Conservation (phyloP, 2,888 invertebrate genomes). For the Hydriomena furcata region DNA sequence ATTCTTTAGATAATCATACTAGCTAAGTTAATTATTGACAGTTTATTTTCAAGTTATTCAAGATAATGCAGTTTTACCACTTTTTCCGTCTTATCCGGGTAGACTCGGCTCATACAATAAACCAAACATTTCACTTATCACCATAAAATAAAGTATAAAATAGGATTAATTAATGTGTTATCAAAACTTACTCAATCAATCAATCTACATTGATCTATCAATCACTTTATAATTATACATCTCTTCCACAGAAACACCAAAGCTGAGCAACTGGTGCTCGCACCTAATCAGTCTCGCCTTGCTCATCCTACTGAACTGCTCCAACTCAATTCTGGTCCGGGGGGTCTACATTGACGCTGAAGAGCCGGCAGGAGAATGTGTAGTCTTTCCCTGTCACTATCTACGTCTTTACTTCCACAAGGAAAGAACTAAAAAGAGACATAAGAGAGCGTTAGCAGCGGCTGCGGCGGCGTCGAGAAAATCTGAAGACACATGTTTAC, state of each 20-base stretch:
- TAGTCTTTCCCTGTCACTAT: conserved; percentile 93
- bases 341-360: conserved; percentile 95
- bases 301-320: conserved; percentile 91
- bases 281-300: conserved; percentile 89
- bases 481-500: conserved; percentile 65
- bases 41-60: too few species aligned
- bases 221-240: background rate
- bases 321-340: conserved; percentile 93
- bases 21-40: too few species aligned
- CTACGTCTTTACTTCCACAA: conserved; percentile 90
- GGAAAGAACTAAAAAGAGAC: conserved; percentile 85
- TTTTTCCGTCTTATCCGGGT: too few species aligned
- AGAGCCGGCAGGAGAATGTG: conserved; percentile 91
- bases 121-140: too few species aligned
- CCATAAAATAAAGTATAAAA: too few species aligned
- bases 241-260: conserved; percentile 83
- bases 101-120: too few species aligned
- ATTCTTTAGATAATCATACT: too few species aligned
- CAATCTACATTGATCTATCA: too few species aligned
- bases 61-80: too few species aligned
- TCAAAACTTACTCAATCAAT: too few species aligned
- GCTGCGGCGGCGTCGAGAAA: conserved; percentile 58
- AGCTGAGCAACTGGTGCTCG: conserved; percentile 91
- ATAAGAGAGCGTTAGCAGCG: conserved; percentile 61
- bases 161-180: too few species aligned